A percentile compares a stretch with the other conserved stretches of the same genome.
phyloP scores from a whole-genome alignment of 2,888 invertebrate species.

The Platerodrilus igneus region DNA sequence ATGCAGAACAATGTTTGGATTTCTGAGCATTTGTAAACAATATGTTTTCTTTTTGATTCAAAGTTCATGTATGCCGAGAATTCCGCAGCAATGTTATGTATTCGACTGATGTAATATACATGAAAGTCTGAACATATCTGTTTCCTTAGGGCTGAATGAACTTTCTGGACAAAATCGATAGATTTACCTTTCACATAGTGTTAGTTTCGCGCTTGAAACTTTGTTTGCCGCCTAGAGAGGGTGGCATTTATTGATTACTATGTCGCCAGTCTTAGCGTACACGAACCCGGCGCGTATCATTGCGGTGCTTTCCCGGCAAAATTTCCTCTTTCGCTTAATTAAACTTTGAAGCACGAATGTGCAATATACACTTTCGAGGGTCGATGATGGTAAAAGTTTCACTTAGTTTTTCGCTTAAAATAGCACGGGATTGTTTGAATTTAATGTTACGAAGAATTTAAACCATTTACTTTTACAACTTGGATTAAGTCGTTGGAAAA shows the following conservation, averaged over 20 bases:
- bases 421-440: slow-evolving; percentile 8
- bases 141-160: slow-evolving; percentile 8
- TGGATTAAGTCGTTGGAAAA: no score
- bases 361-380: no score
- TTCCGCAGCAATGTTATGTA: no score
- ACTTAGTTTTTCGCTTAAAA: slow-evolving; percentile 7
- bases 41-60: no score
- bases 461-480: slow-evolving; percentile 5
- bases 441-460: slow-evolving; percentile 10
- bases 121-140: no score
- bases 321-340: slow-evolving; percentile 21
- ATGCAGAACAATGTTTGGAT: no score
- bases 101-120: no score
- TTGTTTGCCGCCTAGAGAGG: slow-evolving; percentile 15
- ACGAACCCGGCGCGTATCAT: no score
- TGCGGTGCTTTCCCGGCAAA: slow-evolving; percentile 15
- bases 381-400: no score
- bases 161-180: slow-evolving; percentile 14
- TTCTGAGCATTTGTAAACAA: no score
- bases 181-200: slow-evolving; percentile 16
- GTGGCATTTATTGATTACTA: slow-evolving; percentile 10
- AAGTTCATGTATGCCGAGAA: no score
- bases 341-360: slow-evolving; percentile 14
- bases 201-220: slow-evolving; percentile 10
- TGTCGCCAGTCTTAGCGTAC: no score